Evolutionary conservation across 2,113 vertebrate species (phyloP), one percentile per base, ranked within the genome.

Genomic region (Callopanchax toddi): DNA sequence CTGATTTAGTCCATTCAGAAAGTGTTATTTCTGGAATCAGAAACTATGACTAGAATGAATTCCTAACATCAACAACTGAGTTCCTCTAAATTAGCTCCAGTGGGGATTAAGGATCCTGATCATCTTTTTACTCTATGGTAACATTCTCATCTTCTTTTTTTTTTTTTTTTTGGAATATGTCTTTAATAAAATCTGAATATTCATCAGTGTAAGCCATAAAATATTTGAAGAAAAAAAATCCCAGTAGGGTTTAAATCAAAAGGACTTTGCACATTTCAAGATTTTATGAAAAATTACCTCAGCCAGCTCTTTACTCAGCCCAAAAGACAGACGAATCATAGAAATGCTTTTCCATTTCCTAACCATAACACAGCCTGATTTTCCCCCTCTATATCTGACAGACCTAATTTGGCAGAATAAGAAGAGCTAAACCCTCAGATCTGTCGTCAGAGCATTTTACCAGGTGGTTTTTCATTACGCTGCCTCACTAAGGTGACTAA

Each of bases 401-500:
- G 63, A 76, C 22, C 60, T 72, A 43, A 75, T 84, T 85, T 82
- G 62, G 66, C 21, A 56, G 39, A 34, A 37, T 69, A 52, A 62
- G 34, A 71, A 53, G 52, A 5, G 2, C 36, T 45, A 57, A 50
- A 12, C 64, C 60, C 42, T 67, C 15, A 49, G 25, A 52, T 62
- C 45, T 67, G 51, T 34, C 48, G 48, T 76, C 34, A 17, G 34
- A 59, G 20, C 0, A 0, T 51, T 78, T 65, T 71, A 55, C 56
- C 32, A 60, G 52, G 66, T 77, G 42, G 23, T 64, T 71, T 81
- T 67, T 52, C 66, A 75, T 53, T 60, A 42, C 9, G 42, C 59
- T 65, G 50, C 51, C 45, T 74, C 56, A 81, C 74, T 59, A 77
- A 78, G 56, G 81, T 60, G 43, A 63, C 60, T 71, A 50, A 77